Evolutionary conservation across 2,888 invertebrate genomes (phyloP).

Genomic region (Biston betularia): DNA sequence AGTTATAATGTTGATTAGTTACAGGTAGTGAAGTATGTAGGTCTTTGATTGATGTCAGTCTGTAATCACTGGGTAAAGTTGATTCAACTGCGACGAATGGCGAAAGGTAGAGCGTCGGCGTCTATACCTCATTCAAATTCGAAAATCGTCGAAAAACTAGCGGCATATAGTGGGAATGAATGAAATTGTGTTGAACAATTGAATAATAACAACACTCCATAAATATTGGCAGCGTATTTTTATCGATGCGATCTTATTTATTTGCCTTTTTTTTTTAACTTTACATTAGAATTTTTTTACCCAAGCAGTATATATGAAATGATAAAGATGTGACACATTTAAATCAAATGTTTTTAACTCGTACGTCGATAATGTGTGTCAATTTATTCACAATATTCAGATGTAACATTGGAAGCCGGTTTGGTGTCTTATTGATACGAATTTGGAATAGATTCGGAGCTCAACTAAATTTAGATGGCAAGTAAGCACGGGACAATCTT

Average conservation of each 20-base stretch:
- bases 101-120: constrained; percentile 57
- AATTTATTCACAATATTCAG: constrained; percentile 13
- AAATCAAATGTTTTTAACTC: background rate
- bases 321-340: background rate
- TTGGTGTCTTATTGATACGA: constrained; percentile 18
- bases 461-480: constrained; percentile 21
- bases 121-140: constrained; percentile 58
- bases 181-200: constrained; percentile 67
- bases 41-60: constrained; percentile 16
- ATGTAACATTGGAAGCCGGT: constrained; percentile 10
- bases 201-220: constrained; percentile 62
- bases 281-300: background rate
- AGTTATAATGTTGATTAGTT: constrained; percentile 5
- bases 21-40: background rate
- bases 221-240: constrained; percentile 60
- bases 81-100: constrained; percentile 48
- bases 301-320: background rate
- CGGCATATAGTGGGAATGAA: constrained; percentile 67
- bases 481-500: constrained; percentile 19
- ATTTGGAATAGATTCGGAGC: constrained; percentile 2
- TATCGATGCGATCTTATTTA: constrained; percentile 57
- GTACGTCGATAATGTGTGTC: constrained; percentile 1
- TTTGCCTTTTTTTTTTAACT: constrained; percentile 43
- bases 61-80: constrained; percentile 21
- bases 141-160: constrained; percentile 54